phyloP scores from a whole-genome alignment of 2,113 vertebrate species.

The Colius striatus region DNA sequence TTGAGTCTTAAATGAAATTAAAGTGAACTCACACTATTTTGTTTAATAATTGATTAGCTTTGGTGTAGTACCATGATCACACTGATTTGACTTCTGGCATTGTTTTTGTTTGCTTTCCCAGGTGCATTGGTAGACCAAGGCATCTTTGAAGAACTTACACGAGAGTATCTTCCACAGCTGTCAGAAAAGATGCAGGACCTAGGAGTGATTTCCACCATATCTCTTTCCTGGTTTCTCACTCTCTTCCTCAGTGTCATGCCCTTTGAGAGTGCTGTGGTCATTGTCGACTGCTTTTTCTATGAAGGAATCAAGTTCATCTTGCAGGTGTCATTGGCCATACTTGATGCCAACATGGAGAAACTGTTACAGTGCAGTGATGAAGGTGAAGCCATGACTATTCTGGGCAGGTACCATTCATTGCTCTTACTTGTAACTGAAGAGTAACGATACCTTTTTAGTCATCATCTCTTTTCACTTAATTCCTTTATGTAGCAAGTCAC shows the following conservation, averaged over 20 bases:
- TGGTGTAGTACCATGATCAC: background rate
- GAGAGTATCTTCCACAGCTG: constrained; percentile 87
- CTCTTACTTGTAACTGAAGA: background rate
- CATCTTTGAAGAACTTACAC: constrained; percentile 95
- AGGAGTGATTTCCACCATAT: constrained; percentile 96
- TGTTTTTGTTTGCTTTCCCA: constrained; percentile 46
- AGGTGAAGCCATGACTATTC: constrained; percentile 97
- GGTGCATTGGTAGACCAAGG: constrained; percentile 96
- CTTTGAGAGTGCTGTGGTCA: constrained; percentile 92
- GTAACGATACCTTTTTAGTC: background rate
- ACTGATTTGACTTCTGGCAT: background rate
- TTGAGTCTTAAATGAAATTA: background rate
- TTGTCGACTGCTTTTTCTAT: constrained; percentile 97
- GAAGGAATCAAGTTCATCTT: constrained; percentile 96
- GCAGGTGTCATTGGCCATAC: constrained; percentile 92
- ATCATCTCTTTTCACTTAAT: background rate
- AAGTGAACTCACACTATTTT: background rate
- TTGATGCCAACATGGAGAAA: constrained; percentile 93
- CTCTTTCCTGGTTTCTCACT: constrained; percentile 97
- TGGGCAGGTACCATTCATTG: constrained; percentile 86
- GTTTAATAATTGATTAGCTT: background rate
- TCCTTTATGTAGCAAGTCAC: background rate
- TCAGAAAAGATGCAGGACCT: constrained; percentile 95
- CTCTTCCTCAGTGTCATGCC: constrained; percentile 98
- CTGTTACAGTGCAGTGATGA: constrained; percentile 90